These are phyloP conservation scores for Galaxea fascicularis DNA, from an alignment of 92 coral and sea anemone species.

Conservation along the genomic window DNA sequence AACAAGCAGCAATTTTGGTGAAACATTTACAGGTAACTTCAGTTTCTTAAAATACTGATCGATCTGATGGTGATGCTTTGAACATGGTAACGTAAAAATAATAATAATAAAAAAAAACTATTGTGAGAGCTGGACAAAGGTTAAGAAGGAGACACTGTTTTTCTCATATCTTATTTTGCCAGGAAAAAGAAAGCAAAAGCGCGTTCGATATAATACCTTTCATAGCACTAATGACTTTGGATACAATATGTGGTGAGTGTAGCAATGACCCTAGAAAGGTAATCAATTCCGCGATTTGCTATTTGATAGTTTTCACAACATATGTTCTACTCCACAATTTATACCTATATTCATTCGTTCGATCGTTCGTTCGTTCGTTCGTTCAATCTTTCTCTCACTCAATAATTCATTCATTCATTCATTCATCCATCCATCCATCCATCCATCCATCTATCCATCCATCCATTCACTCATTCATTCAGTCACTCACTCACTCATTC, in stretches of 20 bases:
- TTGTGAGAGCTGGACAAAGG: no score
- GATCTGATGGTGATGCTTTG: neutral
- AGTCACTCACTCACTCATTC: no score
- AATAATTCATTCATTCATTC: no score
- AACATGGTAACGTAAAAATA: no score
- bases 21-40: neutral
- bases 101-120: no score
- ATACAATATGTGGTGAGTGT: constrained; percentile 69
- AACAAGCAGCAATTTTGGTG: constrained; percentile 60
- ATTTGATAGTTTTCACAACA: neutral
- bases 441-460: no score
- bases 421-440: no score
- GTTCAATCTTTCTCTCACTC: no score
- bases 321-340: no score
- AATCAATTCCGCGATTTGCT: neutral
- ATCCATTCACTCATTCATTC: no score
- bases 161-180: neutral
- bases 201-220: constrained; percentile 62
- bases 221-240: constrained; percentile 62
- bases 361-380: no score
- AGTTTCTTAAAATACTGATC: neutral
- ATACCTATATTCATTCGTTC: no score
- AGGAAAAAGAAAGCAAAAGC: constrained; percentile 56
- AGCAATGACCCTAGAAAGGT: neutral
- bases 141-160: neutral